Evolutionary conservation across 2,797 vertebrate genomes (phyloP).

Genomic region (Tolypeutes matacus): DNA sequence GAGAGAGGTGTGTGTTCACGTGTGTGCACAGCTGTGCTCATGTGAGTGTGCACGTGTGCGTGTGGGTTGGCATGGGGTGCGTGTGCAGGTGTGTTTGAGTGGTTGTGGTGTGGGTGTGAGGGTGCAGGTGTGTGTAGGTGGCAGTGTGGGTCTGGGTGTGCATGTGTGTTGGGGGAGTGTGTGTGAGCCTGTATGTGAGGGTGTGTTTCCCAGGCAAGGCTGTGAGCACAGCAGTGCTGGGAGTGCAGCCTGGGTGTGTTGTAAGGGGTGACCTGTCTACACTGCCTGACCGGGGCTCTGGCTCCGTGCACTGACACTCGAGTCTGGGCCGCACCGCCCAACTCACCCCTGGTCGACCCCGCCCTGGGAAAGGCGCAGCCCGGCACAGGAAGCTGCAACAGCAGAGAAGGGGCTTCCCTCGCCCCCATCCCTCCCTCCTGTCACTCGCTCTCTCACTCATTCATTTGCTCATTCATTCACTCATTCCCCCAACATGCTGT

Average conservation of each 20-base stretch:
- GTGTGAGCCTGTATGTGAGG: background rate
- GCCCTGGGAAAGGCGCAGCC: background rate
- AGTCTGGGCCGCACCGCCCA: fast-evolving
- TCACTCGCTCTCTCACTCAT: fast-evolving
- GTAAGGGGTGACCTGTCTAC: background rate
- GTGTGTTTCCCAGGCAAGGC: background rate
- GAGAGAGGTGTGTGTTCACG: background rate
- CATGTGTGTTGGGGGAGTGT: fast-evolving
- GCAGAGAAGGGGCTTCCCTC: background rate
- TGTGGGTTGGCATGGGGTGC: background rate
- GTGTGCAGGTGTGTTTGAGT: background rate
- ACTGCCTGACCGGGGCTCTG: fast-evolving
- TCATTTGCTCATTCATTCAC: no score
- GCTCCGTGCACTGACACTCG: background rate
- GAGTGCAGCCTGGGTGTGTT: background rate
- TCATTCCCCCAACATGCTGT: fast-evolving
- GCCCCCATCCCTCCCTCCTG: background rate
- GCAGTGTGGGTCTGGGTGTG: no score
- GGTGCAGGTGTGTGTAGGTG: no score
- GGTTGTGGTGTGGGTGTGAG: background rate
- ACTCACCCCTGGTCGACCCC: no score
- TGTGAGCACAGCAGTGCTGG: no score
- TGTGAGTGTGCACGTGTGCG: background rate
- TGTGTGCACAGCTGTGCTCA: background rate
- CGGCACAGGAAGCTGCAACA: background rate